A percentile compares a stretch with the other conserved stretches of the same genome.
These are phyloP conservation scores for Hirtodrosophila duncani DNA, from an alignment of 2,888 invertebrate species.

Conservation along the genomic window DNA sequence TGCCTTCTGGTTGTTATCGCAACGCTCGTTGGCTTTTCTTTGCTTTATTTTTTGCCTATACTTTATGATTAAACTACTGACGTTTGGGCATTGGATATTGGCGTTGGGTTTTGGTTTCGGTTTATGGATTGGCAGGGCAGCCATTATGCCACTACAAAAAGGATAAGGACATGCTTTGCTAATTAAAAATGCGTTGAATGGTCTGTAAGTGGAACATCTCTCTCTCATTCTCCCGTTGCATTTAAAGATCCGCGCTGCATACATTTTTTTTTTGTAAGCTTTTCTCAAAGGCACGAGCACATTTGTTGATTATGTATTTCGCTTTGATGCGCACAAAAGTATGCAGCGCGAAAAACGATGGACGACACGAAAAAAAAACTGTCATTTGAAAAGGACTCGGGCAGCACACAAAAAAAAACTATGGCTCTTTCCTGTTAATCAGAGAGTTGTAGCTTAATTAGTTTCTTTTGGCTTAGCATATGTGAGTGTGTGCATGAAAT, in stretches of 20 bases:
- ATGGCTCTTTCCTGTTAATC: conserved; percentile 60
- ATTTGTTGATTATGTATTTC: conserved; percentile 70
- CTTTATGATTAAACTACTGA: conserved; percentile 69
- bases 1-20: conserved; percentile 55
- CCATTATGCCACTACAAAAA: conserved; percentile 49
- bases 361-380: conserved; percentile 33
- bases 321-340: conserved; percentile 67
- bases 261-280: conserved; percentile 34
- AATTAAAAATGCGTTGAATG: conserved; percentile 55
- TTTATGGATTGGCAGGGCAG: conserved; percentile 45
- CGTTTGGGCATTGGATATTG: conserved; percentile 20
- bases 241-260: conserved; percentile 9
- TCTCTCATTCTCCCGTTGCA: neutral
- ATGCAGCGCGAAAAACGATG: conserved; percentile 37
- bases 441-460: conserved; percentile 64
- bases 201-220: conserved; percentile 17
- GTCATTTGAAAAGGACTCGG: conserved; percentile 47
- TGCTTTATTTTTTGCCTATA: conserved; percentile 42
- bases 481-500: conserved; percentile 45
- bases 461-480: conserved; percentile 58
- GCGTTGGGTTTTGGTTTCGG: conserved; percentile 4
- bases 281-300: too few species aligned
- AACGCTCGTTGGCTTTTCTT: too few species aligned
- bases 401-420: conserved; percentile 44
- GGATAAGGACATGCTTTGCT: conserved; percentile 41